Evolutionary conservation across 2,888 invertebrate genomes (phyloP).

Genomic region (Listrodromus nycthemerus): DNA sequence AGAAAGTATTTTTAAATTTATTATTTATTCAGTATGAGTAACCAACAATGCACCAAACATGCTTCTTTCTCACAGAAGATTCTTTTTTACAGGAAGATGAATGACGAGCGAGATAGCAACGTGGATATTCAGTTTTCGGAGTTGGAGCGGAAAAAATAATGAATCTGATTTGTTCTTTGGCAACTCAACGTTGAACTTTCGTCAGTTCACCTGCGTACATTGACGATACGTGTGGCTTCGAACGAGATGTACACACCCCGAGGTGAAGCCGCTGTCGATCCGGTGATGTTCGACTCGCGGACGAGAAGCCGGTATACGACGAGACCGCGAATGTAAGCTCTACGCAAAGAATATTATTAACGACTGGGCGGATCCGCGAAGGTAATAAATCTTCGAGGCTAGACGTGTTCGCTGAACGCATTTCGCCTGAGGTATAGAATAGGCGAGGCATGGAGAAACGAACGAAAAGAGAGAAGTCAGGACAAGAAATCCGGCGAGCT

Average conservation of each 20-base stretch:
- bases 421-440: conserved; percentile 37
- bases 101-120: too few relatives aligned
- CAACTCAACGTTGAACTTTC: too few relatives aligned
- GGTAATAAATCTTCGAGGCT: conserved; percentile 62
- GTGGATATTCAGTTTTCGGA: too few relatives aligned
- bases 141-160: too few relatives aligned
- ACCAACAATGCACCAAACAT: too few relatives aligned
- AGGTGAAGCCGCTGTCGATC: neutral
- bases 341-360: conserved; percentile 66
- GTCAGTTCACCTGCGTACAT: neutral
- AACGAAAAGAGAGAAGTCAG: conserved; percentile 32
- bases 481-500: conserved; percentile 52
- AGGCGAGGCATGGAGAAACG: conserved; percentile 12
- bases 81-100: too few relatives aligned
- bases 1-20: too few relatives aligned
- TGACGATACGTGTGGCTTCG: neutral
- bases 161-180: too few relatives aligned
- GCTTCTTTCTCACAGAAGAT: too few relatives aligned
- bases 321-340: conserved; percentile 41
- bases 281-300: conserved; percentile 45
- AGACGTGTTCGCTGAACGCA: conserved; percentile 55
- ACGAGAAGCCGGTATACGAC: conserved; percentile 46
- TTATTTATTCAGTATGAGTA: too few relatives aligned
- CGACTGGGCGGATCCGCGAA: conserved; percentile 63
- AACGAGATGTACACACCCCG: neutral